Conservation (phyloP, 2,888 invertebrate species). For the Dynastes tityus region DNA sequence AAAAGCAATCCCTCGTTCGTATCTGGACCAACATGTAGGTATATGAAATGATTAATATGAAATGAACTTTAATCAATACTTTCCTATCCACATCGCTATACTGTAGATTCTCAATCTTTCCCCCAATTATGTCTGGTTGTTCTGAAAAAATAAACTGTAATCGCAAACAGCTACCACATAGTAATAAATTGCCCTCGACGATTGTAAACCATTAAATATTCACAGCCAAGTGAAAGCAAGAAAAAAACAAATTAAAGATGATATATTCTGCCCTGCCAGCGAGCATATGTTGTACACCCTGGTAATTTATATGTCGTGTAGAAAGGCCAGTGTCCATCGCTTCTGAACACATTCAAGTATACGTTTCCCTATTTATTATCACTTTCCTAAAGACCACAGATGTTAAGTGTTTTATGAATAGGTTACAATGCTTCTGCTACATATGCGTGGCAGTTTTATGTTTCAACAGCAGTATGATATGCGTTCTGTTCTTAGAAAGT, state of each 20-base stretch:
- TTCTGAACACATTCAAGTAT: constrained; percentile 43
- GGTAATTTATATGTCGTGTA: constrained; percentile 53
- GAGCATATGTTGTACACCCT: constrained; percentile 53
- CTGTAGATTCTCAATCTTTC: neutral
- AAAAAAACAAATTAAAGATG: constrained; percentile 47
- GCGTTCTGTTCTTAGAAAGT: no score
- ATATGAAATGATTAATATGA: no score
- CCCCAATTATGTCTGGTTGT: neutral
- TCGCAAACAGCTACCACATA: constrained; percentile 9
- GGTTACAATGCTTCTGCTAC: constrained; percentile 20
- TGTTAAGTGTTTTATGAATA: constrained; percentile 46
- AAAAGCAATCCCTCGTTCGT: no score
- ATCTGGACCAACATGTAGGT: no score
- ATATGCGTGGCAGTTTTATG: constrained; percentile 7
- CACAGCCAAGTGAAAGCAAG: constrained; percentile 29
- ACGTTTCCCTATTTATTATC: constrained; percentile 42
- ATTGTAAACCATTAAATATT: constrained; percentile 25
- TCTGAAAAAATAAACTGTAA: constrained; percentile 18
- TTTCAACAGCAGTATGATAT: neutral
- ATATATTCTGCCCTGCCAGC: constrained; percentile 54
- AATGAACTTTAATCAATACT: no score
- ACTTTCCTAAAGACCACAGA: constrained; percentile 43
- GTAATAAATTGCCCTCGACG: constrained; percentile 15
- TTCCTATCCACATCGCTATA: neutral
- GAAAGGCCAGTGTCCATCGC: constrained; percentile 55